phyloP scores from a whole-genome alignment of 2,888 invertebrate genomes.

The Amiota communis region DNA sequence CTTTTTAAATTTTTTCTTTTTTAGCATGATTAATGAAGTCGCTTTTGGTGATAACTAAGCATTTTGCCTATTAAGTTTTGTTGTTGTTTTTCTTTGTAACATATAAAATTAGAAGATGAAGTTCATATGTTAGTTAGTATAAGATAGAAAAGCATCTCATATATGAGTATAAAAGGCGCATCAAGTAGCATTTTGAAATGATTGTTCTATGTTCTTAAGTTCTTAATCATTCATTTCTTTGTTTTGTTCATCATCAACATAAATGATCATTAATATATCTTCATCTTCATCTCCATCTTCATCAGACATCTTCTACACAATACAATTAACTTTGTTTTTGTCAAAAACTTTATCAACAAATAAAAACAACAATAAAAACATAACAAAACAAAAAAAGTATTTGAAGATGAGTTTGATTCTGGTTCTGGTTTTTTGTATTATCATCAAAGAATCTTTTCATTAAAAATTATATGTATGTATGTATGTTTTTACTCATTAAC shows the following conservation, averaged over 20 bases:
- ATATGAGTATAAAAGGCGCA: background rate
- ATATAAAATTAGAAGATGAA: background rate
- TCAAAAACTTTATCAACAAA: background rate
- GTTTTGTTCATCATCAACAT: background rate
- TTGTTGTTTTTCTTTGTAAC: background rate
- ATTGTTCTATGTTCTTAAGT: background rate
- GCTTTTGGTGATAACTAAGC: background rate
- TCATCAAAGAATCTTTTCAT: slow-evolving; percentile 6
- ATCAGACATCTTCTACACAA: background rate
- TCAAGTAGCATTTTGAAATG: slow-evolving; percentile 17
- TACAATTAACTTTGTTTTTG: slow-evolving; percentile 3
- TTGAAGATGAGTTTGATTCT: background rate
- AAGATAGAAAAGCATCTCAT: too few species aligned
- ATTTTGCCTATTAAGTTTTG: slow-evolving; percentile 8
- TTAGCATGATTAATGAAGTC: slow-evolving; percentile 17
- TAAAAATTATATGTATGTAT: background rate
- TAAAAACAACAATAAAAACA: background rate
- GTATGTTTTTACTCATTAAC: slow-evolving; percentile 8
- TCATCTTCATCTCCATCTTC: background rate
- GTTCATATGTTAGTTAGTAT: too few species aligned
- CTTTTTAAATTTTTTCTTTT: background rate
- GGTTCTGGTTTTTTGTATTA: background rate
- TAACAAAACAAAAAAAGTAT: background rate
- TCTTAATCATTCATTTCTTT: too few species aligned
- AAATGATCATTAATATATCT: background rate